Conservation (phyloP, 2,797 vertebrate genomes). For the Megalops cyprinoides region DNA sequence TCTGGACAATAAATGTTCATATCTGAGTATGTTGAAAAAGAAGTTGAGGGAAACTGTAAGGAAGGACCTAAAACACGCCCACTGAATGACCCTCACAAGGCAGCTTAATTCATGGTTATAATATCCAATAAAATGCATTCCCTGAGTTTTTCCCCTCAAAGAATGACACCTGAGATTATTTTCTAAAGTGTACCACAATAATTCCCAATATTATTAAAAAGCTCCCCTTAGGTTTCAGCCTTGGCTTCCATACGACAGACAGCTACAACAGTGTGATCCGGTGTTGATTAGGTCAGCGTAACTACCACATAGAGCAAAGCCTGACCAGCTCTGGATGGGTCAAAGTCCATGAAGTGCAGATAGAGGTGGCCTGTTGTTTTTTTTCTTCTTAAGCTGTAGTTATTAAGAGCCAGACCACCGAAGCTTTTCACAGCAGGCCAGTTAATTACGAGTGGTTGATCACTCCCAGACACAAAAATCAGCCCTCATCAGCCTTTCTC, state of each 20-base stretch:
- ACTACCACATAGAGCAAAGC: background rate
- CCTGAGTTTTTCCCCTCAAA: background rate
- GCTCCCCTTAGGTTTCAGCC: background rate
- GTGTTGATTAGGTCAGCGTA: background rate
- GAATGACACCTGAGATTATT: background rate
- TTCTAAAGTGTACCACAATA: background rate
- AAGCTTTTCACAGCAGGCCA: slow-evolving; percentile 8
- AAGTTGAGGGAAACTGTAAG: background rate
- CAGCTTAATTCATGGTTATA: too few species aligned
- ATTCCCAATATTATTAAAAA: background rate
- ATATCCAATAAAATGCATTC: background rate
- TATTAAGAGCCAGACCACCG: background rate
- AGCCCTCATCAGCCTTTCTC: slow-evolving; percentile 23
- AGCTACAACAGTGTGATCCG: too few species aligned
- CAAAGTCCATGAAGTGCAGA: background rate
- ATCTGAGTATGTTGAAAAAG: background rate
- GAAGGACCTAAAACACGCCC: background rate
- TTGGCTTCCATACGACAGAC: background rate
- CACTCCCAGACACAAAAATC: slow-evolving; percentile 26
- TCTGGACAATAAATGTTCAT: too few species aligned
- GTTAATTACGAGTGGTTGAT: slow-evolving; percentile 15
- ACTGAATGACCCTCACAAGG: too few species aligned
- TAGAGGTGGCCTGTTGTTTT: background rate
- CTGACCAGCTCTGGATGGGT: background rate
- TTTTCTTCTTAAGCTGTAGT: slow-evolving; percentile 1